Evolutionary conservation across 2,888 invertebrate genomes (phyloP).

Genomic region (Heliconius cydno): DNA sequence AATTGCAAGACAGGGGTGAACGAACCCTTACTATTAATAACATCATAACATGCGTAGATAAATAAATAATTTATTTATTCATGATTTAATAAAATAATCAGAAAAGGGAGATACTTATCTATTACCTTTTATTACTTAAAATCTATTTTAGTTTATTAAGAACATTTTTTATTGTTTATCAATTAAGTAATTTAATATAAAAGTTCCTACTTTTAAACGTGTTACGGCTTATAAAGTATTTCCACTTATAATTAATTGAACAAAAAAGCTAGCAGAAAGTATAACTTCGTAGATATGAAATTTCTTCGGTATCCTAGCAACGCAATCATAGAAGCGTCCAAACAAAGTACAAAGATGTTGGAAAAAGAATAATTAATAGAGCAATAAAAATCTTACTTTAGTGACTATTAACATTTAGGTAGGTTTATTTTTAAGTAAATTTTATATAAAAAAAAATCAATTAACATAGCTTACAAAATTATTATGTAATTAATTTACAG

Average conservation of each 20-base stretch:
- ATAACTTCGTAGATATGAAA: not conserved
- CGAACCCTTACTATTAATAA: slow-evolving; percentile 50
- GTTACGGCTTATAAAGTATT: not conserved
- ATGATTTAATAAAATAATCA: not conserved
- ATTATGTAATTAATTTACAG: not conserved
- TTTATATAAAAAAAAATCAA: not conserved
- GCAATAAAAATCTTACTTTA: not conserved
- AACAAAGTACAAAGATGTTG: slow-evolving; percentile 16
- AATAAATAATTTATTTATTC: not conserved
- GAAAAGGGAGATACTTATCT: not conserved
- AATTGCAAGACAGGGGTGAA: slow-evolving; percentile 60
- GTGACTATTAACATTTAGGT: not conserved
- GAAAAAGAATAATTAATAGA: not conserved
- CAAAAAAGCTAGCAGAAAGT: no score
- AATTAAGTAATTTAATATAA: not conserved
- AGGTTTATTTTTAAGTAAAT: not conserved
- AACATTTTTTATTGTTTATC: not conserved
- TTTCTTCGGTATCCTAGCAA: slow-evolving; percentile 67
- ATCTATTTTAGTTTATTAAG: not conserved
- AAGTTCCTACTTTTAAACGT: not conserved
- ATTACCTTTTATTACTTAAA: not conserved
- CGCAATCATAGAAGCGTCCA: slow-evolving; percentile 59
- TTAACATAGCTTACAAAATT: not conserved
- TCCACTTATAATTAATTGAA: not conserved
- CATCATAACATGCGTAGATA: slow-evolving; percentile 1